phyloP scores from a whole-genome alignment of 2,797 vertebrate species.

The Semaprochilodus insignis region DNA sequence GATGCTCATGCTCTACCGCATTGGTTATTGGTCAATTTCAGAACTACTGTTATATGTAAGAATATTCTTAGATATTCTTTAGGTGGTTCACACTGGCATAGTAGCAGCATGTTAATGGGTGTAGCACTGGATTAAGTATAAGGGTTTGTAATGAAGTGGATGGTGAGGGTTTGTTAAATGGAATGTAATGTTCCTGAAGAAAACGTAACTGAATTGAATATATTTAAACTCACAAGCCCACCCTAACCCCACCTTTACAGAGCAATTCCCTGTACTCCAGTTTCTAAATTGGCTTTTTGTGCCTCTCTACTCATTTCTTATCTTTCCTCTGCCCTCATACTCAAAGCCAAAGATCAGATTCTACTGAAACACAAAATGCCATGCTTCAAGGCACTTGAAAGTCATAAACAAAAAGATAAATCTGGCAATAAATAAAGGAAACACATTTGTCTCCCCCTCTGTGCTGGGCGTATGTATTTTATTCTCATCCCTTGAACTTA shows the following conservation, averaged over 20 bases:
- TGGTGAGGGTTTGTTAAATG: not conserved
- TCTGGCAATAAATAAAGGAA: conserved; percentile 67
- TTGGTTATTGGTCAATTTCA: not conserved
- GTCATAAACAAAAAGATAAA: conserved; percentile 55
- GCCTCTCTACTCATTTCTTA: not conserved
- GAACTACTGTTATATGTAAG: too few species aligned
- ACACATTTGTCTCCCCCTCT: conserved; percentile 62
- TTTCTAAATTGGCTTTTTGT: not conserved
- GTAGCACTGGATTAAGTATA: not conserved
- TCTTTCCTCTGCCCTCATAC: not conserved
- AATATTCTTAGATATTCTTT: not conserved
- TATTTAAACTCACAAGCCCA: not conserved
- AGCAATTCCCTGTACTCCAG: not conserved
- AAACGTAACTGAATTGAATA: not conserved
- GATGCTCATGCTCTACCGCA: too few species aligned
- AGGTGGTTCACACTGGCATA: not conserved
- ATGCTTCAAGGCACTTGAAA: conserved; percentile 69
- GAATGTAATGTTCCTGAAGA: not conserved
- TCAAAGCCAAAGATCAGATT: conserved; percentile 17
- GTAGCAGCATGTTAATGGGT: not conserved
- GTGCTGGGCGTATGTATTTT: conserved; percentile 60
- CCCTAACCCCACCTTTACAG: not conserved
- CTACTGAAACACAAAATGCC: conserved; percentile 59
- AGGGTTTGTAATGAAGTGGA: not conserved
- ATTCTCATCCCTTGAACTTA: conserved; percentile 63